Evolutionary conservation across 92 coral and sea anemone genomes (phyloP), one percentile per base, ranked within the genome.

Genomic region (Porites lobata): DNA sequence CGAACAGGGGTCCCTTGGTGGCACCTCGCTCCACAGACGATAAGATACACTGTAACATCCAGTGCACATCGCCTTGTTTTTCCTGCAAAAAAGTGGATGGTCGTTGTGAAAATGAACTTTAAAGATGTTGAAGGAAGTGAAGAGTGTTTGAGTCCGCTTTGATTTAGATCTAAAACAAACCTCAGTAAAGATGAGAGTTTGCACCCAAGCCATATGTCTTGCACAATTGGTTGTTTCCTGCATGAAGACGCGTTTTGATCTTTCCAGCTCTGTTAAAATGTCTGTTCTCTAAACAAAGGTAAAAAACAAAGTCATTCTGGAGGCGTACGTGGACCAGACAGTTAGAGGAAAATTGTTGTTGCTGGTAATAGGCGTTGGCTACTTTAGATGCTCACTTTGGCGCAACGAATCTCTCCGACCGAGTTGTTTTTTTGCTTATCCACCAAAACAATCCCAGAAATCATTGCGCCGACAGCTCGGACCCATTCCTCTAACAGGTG

Each of bases 131-230:
- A 38, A 38, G 47, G 6, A 38, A 4, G 47, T 38, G 47, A 38
- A 38, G 47, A 38, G 6, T 38, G 47, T 38, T 38, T 38, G 4
- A 38, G 47, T 38, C 47, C 47, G 47, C 47, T 38, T 3, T 38
- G 47, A 38, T 38, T 38, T 38, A 38, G 47, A 54, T 54, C 12
- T 54, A 54, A 54, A 11, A 68, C 72, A 56, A 53, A 94, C 98
- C 98, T 92, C 89, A 0, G 99, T 96, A 62, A 96, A 96, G 54
- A 96, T 96, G 9, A 96, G 92, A 11, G 94, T 93, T 57, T 94
- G 91, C 32, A 96, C 98, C 99, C 99, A 96, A 71, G 98, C 96
- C 97, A 96, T 96, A 84, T 96, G 99, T n/a, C 99, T 92, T 26
- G 99, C 98, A 78, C 98, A 96, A 87, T 95, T 92, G 18, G 95